A percentile compares a stretch with the other conserved stretches of the same genome.
Evolutionary conservation across 2,797 vertebrate genomes (phyloP).

Genomic region (Cercopithecus neglectus): DNA sequence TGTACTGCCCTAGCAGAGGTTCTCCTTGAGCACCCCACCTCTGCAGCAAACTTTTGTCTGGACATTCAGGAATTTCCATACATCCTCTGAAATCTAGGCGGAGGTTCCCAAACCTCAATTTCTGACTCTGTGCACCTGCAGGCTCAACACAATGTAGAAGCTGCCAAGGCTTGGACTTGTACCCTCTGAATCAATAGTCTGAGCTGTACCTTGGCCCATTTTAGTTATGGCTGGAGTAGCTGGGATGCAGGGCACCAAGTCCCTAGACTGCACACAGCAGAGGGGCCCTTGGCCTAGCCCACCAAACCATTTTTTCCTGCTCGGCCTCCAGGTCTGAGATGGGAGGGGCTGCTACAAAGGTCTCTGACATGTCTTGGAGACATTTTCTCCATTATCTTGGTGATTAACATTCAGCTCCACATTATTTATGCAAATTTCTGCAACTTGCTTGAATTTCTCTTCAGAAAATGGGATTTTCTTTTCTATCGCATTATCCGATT

Average conservation of each 20-base stretch:
- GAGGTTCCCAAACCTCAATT: neutral
- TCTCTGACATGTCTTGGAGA: neutral
- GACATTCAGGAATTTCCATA: neutral
- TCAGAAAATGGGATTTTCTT: neutral
- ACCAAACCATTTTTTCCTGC: neutral
- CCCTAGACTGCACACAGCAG: neutral
- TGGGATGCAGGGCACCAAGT: neutral
- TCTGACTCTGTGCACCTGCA: neutral
- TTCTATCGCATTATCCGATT: neutral
- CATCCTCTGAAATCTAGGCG: neutral
- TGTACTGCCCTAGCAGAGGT: neutral
- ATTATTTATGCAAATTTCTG: neutral
- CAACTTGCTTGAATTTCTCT: neutral
- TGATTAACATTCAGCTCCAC: neutral
- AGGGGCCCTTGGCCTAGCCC: neutral
- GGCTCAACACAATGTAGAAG: neutral
- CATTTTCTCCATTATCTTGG: neutral
- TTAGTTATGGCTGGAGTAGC: neutral
- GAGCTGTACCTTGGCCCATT: neutral
- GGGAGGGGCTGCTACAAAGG: neutral
- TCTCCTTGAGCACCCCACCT: neutral
- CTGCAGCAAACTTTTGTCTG: neutral
- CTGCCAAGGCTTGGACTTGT: neutral
- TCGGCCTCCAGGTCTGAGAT: neutral
- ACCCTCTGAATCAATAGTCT: neutral